Base-by-base conservation (phyloP, 2,888 invertebrate species). In the Drosophila stalkeri region DNA sequence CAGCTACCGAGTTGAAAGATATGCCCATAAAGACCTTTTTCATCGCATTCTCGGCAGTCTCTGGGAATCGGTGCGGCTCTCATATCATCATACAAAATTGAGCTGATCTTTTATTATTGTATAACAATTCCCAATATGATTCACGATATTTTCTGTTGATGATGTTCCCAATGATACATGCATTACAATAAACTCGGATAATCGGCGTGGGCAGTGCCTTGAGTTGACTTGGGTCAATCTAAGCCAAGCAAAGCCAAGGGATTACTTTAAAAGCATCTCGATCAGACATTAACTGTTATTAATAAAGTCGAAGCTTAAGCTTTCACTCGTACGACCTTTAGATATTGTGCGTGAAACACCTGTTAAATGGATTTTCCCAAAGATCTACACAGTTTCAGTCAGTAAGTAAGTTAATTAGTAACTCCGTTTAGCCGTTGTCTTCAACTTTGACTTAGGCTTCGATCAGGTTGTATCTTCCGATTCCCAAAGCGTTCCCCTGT, bases 1-100 rank as follows among this genome's bases (percentile, higher is more conserved):
- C 69, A 57, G 77, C 77, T 77, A 77, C 80, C 66, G 80, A 54
- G 61, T 75, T 77, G 70, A 70, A 49, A 57, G 59, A 64, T 55
- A 55, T 61, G 64, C 47, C 63, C 39, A 56, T 61, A 41, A 57
- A 75, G 55, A 78, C 73, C 64, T 68, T 68, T 72, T 54, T 57
- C 39, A 67, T 59, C 47, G 67, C 55, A 57, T 31, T 31, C 16
- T 43, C 43, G 43, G 27, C 31, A 41, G 33, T 49, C 14, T 49
- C 66, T 54, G 46, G 37, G 66, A 66, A 39, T 54, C 35, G 18
- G 18, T 39, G 39, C 31, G 12, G 31, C 20, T 54, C 47, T 47
- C 46, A 55, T 39, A 67, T 67, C 67, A 39, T 49, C 52, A 33
- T 39, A 49, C 33, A 47, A 49, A 47, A 46, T 23, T 55, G 47